These are phyloP conservation scores for Tachysurus vachellii DNA, from an alignment of 2,113 vertebrate species.

Conservation along the genomic window DNA sequence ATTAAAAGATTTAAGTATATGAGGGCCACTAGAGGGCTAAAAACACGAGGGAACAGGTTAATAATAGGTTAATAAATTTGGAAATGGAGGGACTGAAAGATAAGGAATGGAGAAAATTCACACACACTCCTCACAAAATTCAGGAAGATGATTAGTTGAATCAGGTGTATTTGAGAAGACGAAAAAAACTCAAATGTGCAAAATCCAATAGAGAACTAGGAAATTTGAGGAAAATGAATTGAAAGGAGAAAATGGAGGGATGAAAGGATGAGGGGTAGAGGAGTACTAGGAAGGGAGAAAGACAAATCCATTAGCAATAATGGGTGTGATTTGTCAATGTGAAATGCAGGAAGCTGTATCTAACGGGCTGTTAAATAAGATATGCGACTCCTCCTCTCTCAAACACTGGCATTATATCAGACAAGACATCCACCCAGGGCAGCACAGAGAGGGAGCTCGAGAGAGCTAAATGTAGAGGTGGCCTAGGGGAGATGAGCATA, in stretches of 20 bases:
- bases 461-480: conserved; percentile 1
- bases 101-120: not conserved
- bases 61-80: too few relatives aligned
- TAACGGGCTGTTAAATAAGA: conserved; percentile 64
- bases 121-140: too few relatives aligned
- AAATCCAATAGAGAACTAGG: not conserved
- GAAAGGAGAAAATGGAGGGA: not conserved
- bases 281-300: conserved; percentile 14
- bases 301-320: conserved; percentile 52
- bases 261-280: not conserved
- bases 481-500: not conserved
- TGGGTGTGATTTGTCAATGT: conserved; percentile 61
- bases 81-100: not conserved
- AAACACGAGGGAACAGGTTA: not conserved
- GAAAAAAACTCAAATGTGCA: not conserved
- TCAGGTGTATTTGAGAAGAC: not conserved
- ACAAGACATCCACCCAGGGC: conserved; percentile 22
- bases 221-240: not conserved
- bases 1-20: not conserved
- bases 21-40: not conserved
- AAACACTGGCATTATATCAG: conserved; percentile 45
- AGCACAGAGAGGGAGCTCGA: not conserved
- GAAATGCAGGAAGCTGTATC: conserved; percentile 50
- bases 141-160: not conserved
- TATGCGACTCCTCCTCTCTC: conserved; percentile 51